A percentile compares a stretch with the other conserved stretches of the same genome.
These are phyloP conservation scores for Catamblyrhynchus diadema DNA, from an alignment of 2,797 vertebrate species.

Conservation along the genomic window DNA sequence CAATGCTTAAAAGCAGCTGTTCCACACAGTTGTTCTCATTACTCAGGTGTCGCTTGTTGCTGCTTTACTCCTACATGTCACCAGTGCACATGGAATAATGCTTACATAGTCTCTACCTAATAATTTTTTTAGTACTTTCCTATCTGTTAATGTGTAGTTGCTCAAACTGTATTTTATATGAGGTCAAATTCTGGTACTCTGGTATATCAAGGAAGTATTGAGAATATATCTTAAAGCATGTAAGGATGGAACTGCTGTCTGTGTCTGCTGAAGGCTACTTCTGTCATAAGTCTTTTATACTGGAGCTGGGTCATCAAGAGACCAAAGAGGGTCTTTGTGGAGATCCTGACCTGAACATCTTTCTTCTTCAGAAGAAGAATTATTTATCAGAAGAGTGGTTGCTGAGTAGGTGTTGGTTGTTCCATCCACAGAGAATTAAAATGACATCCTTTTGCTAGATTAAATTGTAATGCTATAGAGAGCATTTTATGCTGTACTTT, in stretches of 20 bases:
- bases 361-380: neutral
- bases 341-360: neutral
- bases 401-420: neutral
- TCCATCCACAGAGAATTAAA: neutral
- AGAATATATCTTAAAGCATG: neutral
- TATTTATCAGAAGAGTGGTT: neutral
- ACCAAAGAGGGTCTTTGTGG: neutral
- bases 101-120: neutral
- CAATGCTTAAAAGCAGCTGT: neutral
- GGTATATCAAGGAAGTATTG: neutral
- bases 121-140: neutral
- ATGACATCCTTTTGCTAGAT: rapidly evolving
- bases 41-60: neutral
- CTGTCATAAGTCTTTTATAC: neutral
- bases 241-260: neutral
- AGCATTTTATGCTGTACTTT: neutral
- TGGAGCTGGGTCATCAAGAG: neutral
- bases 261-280: neutral
- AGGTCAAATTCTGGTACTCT: neutral
- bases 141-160: neutral
- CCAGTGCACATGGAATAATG: neutral
- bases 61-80: neutral
- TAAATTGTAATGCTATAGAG: neutral
- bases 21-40: neutral
- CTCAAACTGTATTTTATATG: neutral